phyloP scores from a whole-genome alignment of 2,888 invertebrate species.

The Philereme vetulata region DNA sequence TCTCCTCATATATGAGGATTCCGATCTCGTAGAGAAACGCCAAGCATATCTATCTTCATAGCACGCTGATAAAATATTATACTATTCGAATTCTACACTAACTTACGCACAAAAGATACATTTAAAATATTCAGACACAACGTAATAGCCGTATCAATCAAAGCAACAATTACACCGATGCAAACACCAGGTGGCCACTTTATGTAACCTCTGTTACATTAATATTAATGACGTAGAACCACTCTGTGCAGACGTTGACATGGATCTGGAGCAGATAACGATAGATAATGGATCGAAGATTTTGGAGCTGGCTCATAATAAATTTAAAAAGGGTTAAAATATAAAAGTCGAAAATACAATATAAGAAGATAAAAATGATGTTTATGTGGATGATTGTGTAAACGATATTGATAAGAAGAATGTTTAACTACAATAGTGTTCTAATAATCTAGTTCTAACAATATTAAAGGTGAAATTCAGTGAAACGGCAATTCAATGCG shows the following conservation, averaged over 20 bases:
- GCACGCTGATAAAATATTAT: no score
- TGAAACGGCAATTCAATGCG: not conserved
- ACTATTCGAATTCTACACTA: no score
- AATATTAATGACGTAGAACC: slow-evolving; percentile 49
- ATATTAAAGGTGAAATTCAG: not conserved
- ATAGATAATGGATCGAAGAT: slow-evolving; percentile 21
- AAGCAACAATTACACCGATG: slow-evolving; percentile 60
- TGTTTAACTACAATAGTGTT: not conserved
- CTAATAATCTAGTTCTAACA: not conserved
- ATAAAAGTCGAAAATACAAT: slow-evolving; percentile 12
- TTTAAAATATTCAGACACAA: slow-evolving; percentile 38
- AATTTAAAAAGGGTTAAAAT: slow-evolving; percentile 1
- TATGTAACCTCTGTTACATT: slow-evolving; percentile 58
- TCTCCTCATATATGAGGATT: no score
- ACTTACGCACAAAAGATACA: not conserved
- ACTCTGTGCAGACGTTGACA: slow-evolving; percentile 27
- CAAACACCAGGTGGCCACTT: slow-evolving; percentile 67
- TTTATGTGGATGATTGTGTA: not conserved
- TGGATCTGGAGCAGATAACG: slow-evolving; percentile 23
- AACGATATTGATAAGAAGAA: not conserved
- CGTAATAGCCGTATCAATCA: slow-evolving; percentile 63
- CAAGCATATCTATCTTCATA: no score
- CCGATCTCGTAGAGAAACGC: no score
- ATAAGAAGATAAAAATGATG: slow-evolving; percentile 3
- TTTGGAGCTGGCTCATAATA: not conserved